phyloP scores from a whole-genome alignment of 2,797 vertebrate species.

The Chromis chromis region DNA sequence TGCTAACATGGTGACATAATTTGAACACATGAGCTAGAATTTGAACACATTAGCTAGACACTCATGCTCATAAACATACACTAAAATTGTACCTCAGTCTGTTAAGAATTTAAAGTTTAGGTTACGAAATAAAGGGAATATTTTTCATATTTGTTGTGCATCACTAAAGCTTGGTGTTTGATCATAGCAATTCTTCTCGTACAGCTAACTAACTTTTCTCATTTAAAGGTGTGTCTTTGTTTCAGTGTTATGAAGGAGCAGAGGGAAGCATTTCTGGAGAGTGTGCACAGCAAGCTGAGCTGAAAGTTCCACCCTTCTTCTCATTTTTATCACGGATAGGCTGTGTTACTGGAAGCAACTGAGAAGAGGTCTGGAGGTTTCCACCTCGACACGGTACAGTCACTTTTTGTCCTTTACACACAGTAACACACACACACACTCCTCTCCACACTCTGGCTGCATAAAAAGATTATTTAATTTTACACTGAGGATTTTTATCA shows the following conservation, averaged over 20 bases:
- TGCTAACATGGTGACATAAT: not conserved
- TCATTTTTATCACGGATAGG: not conserved
- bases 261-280: not conserved
- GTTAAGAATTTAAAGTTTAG: not conserved
- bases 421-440: not conserved
- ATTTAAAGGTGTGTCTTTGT: not conserved
- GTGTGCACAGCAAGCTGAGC: not conserved
- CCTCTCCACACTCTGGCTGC: conserved; percentile 35
- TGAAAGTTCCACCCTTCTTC: conserved; percentile 2
- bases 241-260: not conserved
- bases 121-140: not conserved
- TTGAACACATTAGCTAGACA: not conserved
- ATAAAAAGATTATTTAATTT: conserved; percentile 68
- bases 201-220: not conserved
- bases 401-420: conserved; percentile 31
- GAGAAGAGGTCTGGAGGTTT: conserved; percentile 8
- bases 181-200: not conserved
- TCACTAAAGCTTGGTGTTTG: conserved; percentile 5
- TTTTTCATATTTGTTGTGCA: not conserved
- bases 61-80: not conserved
- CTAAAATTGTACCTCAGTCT: not conserved
- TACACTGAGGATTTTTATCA: conserved; percentile 69
- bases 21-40: not conserved
- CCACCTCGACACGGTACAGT: conserved; percentile 15
- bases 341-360: not conserved